phyloP scores from a whole-genome alignment of 2,113 vertebrate species.

The Gymnocephalus cernua region DNA sequence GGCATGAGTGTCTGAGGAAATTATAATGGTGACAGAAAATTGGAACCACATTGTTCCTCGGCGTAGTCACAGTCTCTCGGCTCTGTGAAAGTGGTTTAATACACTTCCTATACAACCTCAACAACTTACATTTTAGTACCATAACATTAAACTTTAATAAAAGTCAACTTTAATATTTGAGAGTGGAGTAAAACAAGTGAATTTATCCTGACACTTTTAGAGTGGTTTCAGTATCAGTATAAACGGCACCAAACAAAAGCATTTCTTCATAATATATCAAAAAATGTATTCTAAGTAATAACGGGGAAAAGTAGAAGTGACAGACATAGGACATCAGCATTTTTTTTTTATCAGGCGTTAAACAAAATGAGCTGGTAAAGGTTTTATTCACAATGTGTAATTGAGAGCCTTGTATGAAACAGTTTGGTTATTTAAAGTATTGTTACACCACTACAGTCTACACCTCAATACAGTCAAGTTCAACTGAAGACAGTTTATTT shows the following conservation, averaged over 20 bases:
- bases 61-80: not conserved
- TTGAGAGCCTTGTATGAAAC: not conserved
- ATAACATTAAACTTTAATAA: not conserved
- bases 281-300: not conserved
- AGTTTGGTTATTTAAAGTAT: not conserved
- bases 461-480: not conserved
- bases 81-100: slow-evolving; percentile 4
- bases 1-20: slow-evolving; percentile 25
- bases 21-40: not conserved
- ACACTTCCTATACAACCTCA: not conserved
- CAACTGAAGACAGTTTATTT: not conserved
- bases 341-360: not conserved
- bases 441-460: not conserved
- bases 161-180: not conserved
- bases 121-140: not conserved
- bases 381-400: not conserved
- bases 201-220: not conserved
- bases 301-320: too few species aligned
- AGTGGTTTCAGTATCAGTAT: not conserved
- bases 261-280: not conserved
- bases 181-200: not conserved
- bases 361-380: not conserved
- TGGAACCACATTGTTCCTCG: not conserved
- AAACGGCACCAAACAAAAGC: not conserved
- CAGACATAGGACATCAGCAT: not conserved